Percentiles rank a stretch among this genome's conserved stretches.
These are phyloP conservation scores for Peromyscus californicus DNA, from an alignment of 2,113 vertebrate species.

Conservation along the genomic window DNA sequence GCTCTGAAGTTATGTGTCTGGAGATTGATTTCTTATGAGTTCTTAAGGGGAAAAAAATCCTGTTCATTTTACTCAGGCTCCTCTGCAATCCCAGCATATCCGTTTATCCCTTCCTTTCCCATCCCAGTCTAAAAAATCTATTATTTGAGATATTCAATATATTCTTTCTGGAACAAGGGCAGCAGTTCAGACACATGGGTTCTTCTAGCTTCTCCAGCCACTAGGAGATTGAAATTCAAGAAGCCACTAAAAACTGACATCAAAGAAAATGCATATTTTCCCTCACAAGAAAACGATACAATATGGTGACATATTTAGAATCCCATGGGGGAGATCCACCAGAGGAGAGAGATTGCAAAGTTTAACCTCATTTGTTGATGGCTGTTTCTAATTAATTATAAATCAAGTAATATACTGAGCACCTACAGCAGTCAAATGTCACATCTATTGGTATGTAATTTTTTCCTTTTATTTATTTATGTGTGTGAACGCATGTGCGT, in stretches of 20 bases:
- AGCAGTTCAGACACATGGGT: background rate
- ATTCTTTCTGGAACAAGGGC: constrained; percentile 38
- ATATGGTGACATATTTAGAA: background rate
- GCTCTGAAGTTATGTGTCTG: constrained; percentile 27
- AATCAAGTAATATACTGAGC: background rate
- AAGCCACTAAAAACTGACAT: background rate
- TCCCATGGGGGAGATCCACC: background rate
- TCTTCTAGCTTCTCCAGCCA: background rate
- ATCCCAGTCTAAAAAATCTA: constrained; percentile 29
- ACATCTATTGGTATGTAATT: background rate
- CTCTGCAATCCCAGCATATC: constrained; percentile 22
- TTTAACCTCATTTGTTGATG: background rate
- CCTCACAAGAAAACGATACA: background rate
- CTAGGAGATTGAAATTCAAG: constrained; percentile 38
- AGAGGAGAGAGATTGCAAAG: background rate
- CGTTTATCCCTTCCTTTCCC: constrained; percentile 22
- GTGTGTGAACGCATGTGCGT: background rate
- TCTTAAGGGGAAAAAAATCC: constrained; percentile 60
- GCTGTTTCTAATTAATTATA: constrained; percentile 31
- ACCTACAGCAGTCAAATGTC: background rate
- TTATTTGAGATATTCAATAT: constrained; percentile 64
- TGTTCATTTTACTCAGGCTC: constrained; percentile 48
- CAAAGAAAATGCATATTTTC: background rate
- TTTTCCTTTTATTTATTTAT: background rate
- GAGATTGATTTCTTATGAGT: constrained; percentile 67